Base-by-base conservation (phyloP, 2,797 vertebrate species). In the Periparus ater region DNA sequence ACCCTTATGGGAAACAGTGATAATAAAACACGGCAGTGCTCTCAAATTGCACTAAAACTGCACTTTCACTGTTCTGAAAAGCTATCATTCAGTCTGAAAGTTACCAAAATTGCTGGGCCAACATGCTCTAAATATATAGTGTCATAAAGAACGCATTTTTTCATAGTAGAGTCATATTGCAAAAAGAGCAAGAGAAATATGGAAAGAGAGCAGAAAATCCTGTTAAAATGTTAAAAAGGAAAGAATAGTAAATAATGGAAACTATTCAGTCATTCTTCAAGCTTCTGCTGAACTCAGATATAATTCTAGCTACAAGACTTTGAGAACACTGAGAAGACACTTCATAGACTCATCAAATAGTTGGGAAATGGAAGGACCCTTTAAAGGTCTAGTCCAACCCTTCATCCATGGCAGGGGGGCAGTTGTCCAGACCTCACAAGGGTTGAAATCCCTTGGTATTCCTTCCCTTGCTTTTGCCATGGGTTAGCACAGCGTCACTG, bases 21-120 rank as follows among this genome's bases (percentile, higher is more conserved):
- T 71, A 89, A 95, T 95, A 95, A 96, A 96, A 87, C 75, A 94
- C 18, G 5, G 63, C 70, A 93, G 51, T 76, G 58, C 62, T 80
- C 78, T 95, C 42, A 80, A 88, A 95, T 53, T 81, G 71, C 71
- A 86, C 70, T 45, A 93, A 94, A 97, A 26, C 62, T 81, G 95
- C 76, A 93, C 71, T 96, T 96, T 68, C 65, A 32, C 63, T 92
- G 32, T 32, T 73, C 51, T 91, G 88, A 91, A 97, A 77, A 96
- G 73, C 85, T 77, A 76, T 72, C 27, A 89, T 89, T 93, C 71
- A 89, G 79, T 85, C 72, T 96, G 63, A 91, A 95, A 95, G 88
- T 63, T 94, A 94, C 73, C n/a, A 91, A 95, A 97, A 95, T 93
- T 76, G 91, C 95, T 93, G 81, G 93, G 67, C 77, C 89, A 95